A percentile compares a stretch with the other conserved stretches of the same genome.
Conservation (phyloP, 1,140 invertebrate genomes). For the Pectinophora gossypiella region DNA sequence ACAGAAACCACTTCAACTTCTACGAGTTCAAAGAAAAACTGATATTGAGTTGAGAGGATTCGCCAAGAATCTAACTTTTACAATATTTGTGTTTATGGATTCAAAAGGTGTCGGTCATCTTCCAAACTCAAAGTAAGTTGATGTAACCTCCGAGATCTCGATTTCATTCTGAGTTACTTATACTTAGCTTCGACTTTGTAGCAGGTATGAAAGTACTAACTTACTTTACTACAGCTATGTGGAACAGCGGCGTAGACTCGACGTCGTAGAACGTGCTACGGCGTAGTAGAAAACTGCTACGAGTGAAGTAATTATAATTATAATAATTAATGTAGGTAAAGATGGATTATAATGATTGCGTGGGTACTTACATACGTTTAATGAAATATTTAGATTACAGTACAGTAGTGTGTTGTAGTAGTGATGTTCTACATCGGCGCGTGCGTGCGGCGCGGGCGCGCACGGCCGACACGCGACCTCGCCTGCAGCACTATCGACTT, state of each 20-base stretch:
- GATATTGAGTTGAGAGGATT: background rate
- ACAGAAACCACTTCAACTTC: background rate
- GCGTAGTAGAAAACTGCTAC: background rate
- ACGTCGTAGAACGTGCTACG: background rate
- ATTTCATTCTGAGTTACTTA: background rate
- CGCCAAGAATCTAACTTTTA: slow-evolving; percentile 1
- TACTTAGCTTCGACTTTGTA: background rate
- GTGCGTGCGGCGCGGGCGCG: slow-evolving; percentile 40
- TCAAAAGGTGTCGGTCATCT: background rate
- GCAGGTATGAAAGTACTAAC: too few species aligned
- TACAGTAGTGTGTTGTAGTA: slow-evolving; percentile 25
- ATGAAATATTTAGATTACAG: slow-evolving; percentile 27
- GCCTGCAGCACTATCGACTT: slow-evolving; percentile 62
- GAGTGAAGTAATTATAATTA: too few species aligned
- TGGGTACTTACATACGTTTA: slow-evolving; percentile 19
- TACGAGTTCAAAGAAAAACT: background rate
- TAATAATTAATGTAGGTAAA: too few species aligned
- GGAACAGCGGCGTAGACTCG: too few species aligned
- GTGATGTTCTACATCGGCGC: slow-evolving; percentile 50
- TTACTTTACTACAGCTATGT: too few species aligned
- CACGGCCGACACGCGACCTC: slow-evolving; percentile 45
- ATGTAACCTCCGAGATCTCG: background rate
- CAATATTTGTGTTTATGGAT: slow-evolving; percentile 4
- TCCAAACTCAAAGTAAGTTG: background rate
- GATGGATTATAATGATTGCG: too few species aligned